Percentiles rank a stretch among this genome's conserved stretches.
phyloP scores from a whole-genome alignment of 2,797 vertebrate species.

The Smutsia temminckii region DNA sequence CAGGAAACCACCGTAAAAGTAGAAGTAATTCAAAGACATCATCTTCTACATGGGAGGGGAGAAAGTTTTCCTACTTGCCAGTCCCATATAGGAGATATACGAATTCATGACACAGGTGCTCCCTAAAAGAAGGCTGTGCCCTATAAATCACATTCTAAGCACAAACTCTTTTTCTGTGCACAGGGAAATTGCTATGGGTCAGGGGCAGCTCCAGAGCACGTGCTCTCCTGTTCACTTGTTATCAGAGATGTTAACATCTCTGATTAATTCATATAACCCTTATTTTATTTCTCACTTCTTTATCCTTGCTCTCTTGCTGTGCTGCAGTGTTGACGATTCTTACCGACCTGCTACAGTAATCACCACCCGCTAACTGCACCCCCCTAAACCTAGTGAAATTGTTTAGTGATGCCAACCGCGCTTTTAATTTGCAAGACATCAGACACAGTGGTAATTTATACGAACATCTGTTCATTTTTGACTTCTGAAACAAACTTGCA shows the following conservation, averaged over 20 bases:
- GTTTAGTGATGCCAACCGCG: slow-evolving; percentile 93
- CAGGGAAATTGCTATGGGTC: slow-evolving; percentile 84
- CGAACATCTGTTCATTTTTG: slow-evolving; percentile 96
- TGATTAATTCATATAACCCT: slow-evolving; percentile 88
- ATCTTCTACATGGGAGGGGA: slow-evolving; percentile 77
- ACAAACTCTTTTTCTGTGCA: slow-evolving; percentile 77
- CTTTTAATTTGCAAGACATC: slow-evolving; percentile 95
- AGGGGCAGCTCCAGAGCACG: slow-evolving; percentile 84
- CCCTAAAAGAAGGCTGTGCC: slow-evolving; percentile 84
- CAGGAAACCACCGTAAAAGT: slow-evolving; percentile 66
- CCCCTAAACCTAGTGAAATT: slow-evolving; percentile 85
- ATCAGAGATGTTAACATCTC: slow-evolving; percentile 86
- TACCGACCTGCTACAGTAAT: slow-evolving; percentile 86
- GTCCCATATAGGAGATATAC: slow-evolving; percentile 87
- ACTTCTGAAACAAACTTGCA: slow-evolving; percentile 92
- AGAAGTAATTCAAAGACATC: slow-evolving; percentile 78
- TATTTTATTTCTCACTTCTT: slow-evolving; percentile 86
- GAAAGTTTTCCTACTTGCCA: slow-evolving; percentile 82
- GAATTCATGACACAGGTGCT: slow-evolving; percentile 82
- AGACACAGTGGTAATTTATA: slow-evolving; percentile 94
- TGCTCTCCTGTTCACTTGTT: slow-evolving; percentile 88
- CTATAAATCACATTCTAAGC: slow-evolving; percentile 85
- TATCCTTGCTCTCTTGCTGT: slow-evolving; percentile 85
- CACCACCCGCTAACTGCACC: slow-evolving; percentile 77
- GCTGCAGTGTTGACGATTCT: slow-evolving; percentile 84